Conservation (phyloP, 2,888 invertebrate species). For the Scaptomyza flava region DNA sequence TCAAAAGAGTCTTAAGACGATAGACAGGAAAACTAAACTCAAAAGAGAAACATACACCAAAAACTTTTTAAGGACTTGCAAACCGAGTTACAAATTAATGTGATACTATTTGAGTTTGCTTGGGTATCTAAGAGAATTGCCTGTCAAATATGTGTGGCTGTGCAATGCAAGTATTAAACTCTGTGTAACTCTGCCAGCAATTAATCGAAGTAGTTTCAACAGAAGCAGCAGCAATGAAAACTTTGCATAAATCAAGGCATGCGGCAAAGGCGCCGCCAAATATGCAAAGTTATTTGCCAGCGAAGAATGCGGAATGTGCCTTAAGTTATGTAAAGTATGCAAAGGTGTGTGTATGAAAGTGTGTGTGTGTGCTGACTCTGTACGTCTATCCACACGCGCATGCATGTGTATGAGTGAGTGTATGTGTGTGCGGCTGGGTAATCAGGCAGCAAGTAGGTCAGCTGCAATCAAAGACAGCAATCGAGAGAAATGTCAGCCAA, state of each 20-base stretch:
- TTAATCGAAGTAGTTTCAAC: constrained; percentile 68
- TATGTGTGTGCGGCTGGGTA: constrained; percentile 53
- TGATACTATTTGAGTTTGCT: constrained; percentile 44
- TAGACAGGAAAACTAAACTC: constrained; percentile 40
- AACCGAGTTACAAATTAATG: constrained; percentile 56
- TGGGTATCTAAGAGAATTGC: constrained; percentile 12
- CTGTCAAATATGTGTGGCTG: constrained; percentile 21
- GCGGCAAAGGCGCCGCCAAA: constrained; percentile 64
- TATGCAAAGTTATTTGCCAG: constrained; percentile 73
- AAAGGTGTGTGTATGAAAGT: constrained; percentile 20
- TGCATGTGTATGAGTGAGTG: constrained; percentile 15
- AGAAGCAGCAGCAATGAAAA: constrained; percentile 33
- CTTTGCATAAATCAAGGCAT: constrained; percentile 72
- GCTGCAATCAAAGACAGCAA: constrained; percentile 75
- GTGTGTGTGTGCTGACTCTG: constrained; percentile 3
- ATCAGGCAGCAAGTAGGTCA: constrained; percentile 78
- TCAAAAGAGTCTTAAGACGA: constrained; percentile 21
- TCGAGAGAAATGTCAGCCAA: constrained; percentile 66
- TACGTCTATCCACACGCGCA: neutral
- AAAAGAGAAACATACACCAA: constrained; percentile 48
- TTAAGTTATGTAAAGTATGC: constrained; percentile 70
- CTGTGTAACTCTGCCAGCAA: constrained; percentile 46
- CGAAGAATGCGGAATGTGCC: constrained; percentile 68
- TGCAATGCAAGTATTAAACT: constrained; percentile 35
- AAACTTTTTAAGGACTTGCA: constrained; percentile 53